Conservation (phyloP, 2,797 vertebrate species). For the Taenioides sp. region DNA sequence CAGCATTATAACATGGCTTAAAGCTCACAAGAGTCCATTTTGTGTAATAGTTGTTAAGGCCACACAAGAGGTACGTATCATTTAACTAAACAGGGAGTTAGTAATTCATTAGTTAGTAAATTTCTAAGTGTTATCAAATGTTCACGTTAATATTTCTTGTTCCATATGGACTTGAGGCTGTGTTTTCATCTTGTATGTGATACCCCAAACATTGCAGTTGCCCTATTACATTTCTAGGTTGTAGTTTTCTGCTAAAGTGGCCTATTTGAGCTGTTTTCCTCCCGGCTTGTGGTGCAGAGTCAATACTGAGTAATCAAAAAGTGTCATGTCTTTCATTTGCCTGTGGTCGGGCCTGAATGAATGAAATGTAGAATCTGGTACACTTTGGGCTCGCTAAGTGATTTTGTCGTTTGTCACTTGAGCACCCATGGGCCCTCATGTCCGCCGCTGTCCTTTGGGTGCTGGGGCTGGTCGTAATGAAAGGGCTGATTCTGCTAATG, state of each 20-base stretch:
- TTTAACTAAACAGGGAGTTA: too few relatives aligned
- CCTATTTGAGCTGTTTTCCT: slow-evolving; percentile 32
- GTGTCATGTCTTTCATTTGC: slow-evolving; percentile 72
- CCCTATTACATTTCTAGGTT: slow-evolving; percentile 3
- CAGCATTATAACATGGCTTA: too few relatives aligned
- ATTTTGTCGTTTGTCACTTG: slow-evolving; percentile 59
- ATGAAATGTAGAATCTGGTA: slow-evolving; percentile 59
- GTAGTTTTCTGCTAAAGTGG: slow-evolving; percentile 40
- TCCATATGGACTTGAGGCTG: not conserved
- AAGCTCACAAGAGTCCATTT: too few relatives aligned
- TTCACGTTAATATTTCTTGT: not conserved
- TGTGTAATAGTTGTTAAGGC: too few relatives aligned
- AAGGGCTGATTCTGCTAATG: slow-evolving; percentile 51
- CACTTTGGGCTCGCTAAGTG: slow-evolving; percentile 31
- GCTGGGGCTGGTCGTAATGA: slow-evolving; percentile 55
- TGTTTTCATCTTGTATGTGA: not conserved
- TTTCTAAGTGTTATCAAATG: not conserved
- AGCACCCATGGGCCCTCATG: slow-evolving; percentile 32
- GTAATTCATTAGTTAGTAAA: too few relatives aligned
- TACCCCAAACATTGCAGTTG: not conserved
- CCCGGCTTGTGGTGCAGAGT: slow-evolving; percentile 55
- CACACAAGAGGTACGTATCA: too few relatives aligned
- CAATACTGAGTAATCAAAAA: slow-evolving; percentile 78
- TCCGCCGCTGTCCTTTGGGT: slow-evolving; percentile 42
- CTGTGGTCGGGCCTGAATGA: slow-evolving; percentile 71